Percentiles rank a stretch among this genome's conserved stretches.
Evolutionary conservation across 2,888 invertebrate species (phyloP).

Genomic region (Danaus chrysippus): DNA sequence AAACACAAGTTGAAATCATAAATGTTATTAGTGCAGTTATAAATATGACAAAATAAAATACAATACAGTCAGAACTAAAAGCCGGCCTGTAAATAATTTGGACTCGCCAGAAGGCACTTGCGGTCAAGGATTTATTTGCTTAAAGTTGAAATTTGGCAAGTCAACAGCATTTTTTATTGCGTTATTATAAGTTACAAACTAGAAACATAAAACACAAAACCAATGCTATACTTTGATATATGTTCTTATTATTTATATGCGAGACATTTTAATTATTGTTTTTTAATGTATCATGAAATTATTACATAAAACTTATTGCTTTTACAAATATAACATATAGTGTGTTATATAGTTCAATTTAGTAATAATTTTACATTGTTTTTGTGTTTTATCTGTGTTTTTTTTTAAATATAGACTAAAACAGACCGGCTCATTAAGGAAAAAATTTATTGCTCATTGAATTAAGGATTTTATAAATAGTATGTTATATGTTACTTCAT

Average conservation of each 20-base stretch:
- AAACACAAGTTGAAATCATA: slow-evolving; percentile 65
- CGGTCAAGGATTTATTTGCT: slow-evolving; percentile 60
- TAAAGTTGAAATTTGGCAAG: slow-evolving; percentile 59
- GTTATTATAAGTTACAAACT: too few relatives aligned
- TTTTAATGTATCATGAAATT: too few relatives aligned
- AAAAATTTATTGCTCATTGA: slow-evolving; percentile 62
- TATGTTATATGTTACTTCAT: neutral
- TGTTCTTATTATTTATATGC: too few relatives aligned
- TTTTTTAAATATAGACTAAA: slow-evolving; percentile 21
- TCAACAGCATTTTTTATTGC: slow-evolving; percentile 32
- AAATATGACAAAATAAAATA: slow-evolving; percentile 36
- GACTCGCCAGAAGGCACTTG: slow-evolving; percentile 76
- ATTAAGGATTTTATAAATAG: slow-evolving; percentile 31
- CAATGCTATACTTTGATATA: too few relatives aligned
- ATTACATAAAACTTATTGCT: too few relatives aligned
- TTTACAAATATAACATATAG: too few relatives aligned
- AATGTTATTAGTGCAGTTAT: slow-evolving; percentile 20
- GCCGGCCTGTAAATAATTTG: slow-evolving; percentile 56
- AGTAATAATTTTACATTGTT: neutral
- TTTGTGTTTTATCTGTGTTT: neutral
- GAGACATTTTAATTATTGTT: too few relatives aligned
- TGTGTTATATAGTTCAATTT: too few relatives aligned
- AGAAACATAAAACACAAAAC: too few relatives aligned
- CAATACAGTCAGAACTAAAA: slow-evolving; percentile 28
- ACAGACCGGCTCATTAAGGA: slow-evolving; percentile 61